Percentiles rank a stretch among this genome's conserved stretches.
These are phyloP conservation scores for Petrolisthes cinctipes DNA, from an alignment of 2,888 invertebrate genomes.

Conservation along the genomic window DNA sequence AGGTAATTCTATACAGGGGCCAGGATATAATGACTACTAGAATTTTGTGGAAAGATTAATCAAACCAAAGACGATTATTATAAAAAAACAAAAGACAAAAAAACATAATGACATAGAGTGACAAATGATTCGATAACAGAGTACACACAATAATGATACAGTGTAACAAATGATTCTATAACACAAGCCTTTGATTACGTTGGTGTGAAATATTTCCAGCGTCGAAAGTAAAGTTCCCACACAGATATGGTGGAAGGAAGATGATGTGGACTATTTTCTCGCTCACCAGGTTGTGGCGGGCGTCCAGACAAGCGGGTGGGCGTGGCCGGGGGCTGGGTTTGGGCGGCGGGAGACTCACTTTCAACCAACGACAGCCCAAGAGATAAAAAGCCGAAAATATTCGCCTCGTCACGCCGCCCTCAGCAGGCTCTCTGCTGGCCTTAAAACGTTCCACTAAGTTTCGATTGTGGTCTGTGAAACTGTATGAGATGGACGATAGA, in stretches of 20 bases:
- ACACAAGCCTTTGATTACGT: too few relatives aligned
- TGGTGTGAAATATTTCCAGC: too few relatives aligned
- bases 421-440: conserved; percentile 37
- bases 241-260: not conserved
- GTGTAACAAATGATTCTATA: too few relatives aligned
- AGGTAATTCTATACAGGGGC: too few relatives aligned
- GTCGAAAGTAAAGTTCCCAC: too few relatives aligned
- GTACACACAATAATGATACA: too few relatives aligned
- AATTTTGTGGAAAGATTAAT: too few relatives aligned
- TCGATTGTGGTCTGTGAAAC: conserved; percentile 41
- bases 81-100: too few relatives aligned
- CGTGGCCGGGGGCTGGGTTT: conserved; percentile 17
- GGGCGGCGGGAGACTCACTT: conserved; percentile 41
- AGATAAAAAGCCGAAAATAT: conserved; percentile 47
- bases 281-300: not conserved
- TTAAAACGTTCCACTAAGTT: conserved; percentile 51
- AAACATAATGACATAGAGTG: too few relatives aligned
- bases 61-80: too few relatives aligned
- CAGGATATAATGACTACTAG: too few relatives aligned
- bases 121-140: too few relatives aligned
- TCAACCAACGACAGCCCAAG: conserved; percentile 39
- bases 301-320: conserved; percentile 31
- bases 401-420: conserved; percentile 54
- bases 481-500: conserved; percentile 35
- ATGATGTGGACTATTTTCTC: not conserved